Percentiles rank a stretch among this genome's conserved stretches.
Conservation (phyloP, 2,888 invertebrate species). For the Dilophus febrilis region DNA sequence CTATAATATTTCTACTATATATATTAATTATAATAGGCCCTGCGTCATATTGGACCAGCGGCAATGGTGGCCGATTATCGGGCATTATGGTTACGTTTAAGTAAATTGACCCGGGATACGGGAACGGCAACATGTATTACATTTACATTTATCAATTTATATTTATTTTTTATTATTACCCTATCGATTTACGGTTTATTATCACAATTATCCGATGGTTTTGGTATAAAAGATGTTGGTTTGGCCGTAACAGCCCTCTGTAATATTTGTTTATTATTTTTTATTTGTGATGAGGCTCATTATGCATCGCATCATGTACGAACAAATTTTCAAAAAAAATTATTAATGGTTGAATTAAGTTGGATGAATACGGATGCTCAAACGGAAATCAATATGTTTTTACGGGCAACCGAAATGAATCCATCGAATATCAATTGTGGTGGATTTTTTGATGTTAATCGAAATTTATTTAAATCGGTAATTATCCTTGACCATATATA, state of each 20-base stretch:
- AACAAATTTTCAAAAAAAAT: constrained; percentile 55
- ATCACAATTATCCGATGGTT: constrained; percentile 54
- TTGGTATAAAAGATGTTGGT: constrained; percentile 55
- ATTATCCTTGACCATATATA: constrained; percentile 16
- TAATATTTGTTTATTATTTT: constrained; percentile 47
- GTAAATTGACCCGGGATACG: constrained; percentile 46
- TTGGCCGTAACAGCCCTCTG: constrained; percentile 47
- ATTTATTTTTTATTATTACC: constrained; percentile 54
- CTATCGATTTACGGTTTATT: constrained; percentile 56
- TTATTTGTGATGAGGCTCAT: constrained; percentile 57
- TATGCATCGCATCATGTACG: constrained; percentile 55
- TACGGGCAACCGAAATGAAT: constrained; percentile 60
- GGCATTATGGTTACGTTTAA: constrained; percentile 50
- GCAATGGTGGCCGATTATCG: constrained; percentile 51
- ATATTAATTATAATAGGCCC: constrained; percentile 30
- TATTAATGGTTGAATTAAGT: constrained; percentile 51
- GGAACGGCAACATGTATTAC: constrained; percentile 51
- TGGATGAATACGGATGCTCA: constrained; percentile 62
- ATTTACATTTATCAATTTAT: constrained; percentile 48
- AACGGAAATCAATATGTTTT: constrained; percentile 59
- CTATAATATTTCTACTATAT: neutral
- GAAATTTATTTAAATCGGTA: constrained; percentile 56
- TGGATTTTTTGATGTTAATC: constrained; percentile 55
- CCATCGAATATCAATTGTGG: constrained; percentile 56
- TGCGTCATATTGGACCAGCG: constrained; percentile 50